Evolutionary conservation across 2,113 vertebrate species (phyloP).

Genomic region (Connochaetes taurinus): DNA sequence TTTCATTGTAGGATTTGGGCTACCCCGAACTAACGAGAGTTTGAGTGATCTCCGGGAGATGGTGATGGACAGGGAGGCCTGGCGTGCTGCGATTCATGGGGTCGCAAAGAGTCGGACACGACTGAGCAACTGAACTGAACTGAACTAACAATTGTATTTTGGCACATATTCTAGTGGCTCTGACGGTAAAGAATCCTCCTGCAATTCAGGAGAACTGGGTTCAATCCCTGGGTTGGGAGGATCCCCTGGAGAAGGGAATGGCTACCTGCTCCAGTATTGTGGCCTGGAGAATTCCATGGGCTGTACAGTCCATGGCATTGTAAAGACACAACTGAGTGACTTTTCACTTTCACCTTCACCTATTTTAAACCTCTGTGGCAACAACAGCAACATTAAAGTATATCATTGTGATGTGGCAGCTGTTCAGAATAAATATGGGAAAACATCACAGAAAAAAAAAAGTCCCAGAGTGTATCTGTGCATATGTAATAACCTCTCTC

Average conservation of each 20-base stretch:
- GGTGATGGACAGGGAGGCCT: no score
- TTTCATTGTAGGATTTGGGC: background rate
- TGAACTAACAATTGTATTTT: background rate
- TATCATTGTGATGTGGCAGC: background rate
- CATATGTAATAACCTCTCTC: background rate
- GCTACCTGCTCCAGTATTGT: background rate
- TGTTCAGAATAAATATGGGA: slow-evolving; percentile 28
- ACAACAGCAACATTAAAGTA: background rate
- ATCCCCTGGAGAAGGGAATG: background rate
- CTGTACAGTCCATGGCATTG: background rate
- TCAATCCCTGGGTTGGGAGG: background rate
- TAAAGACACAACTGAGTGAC: background rate
- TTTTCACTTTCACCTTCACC: background rate
- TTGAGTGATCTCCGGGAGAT: no score
- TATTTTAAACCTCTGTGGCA: background rate
- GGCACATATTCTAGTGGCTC: background rate
- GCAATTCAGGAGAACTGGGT: background rate
- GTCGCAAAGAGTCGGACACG: no score
- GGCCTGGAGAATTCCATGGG: background rate
- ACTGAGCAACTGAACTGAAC: background rate
- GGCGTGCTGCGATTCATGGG: no score
- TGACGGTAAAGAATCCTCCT: background rate
- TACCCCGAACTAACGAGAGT: background rate
- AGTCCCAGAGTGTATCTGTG: background rate
- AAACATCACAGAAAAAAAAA: background rate